Evolutionary conservation across 2,888 invertebrate species (phyloP), one percentile per base, ranked within the genome.

Genomic region (Andrena dorsata): DNA sequence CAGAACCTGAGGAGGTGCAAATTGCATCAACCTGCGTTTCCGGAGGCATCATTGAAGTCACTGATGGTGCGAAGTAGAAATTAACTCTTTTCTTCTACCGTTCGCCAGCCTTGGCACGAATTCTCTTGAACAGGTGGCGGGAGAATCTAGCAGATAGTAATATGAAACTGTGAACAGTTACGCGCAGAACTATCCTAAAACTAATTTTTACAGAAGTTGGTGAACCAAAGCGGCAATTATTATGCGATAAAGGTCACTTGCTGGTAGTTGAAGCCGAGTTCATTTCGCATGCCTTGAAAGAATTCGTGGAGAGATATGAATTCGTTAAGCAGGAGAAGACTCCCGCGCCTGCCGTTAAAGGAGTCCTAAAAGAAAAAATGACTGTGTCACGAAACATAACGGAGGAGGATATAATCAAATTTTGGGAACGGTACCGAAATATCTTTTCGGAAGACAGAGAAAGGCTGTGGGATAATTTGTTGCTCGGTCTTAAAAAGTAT

Each of bases 381-480:
- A 95, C 96, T 0, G 94, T 96, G 1, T 95, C 96, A 0, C 94
- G 96, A 35, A 94, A 94, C 83, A 89, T 96, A 58, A 93, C 93
- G 5, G 88, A 93, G 0, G 94, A 95, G 32, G 96, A 96, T 88
- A 96, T 97, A 30, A 94, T 94, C 8, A 92, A 94, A 1, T 97
- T 96, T 92, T 98, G 97, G 97, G 91, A 94, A 7, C 95, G 95
- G 82, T 97, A 96, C 93, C 94, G 94, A 79, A 94, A 94, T 53
- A 92, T 96, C 7, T 96, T 97, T 87, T 94, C 96, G 0, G 85
- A 94, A 0, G 95, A 96, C 61, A 96, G 96, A 84, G 95, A 96
- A 86, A 95, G 95, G 77, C 93, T 97, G 56, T 98, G 97, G 97
- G 96, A 96, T 87, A 96, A 95, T 2, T 90, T 97, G 56, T 92